Evolutionary conservation across 92 coral and sea anemone genomes (phyloP).

Genomic region (Montipora capitata): DNA sequence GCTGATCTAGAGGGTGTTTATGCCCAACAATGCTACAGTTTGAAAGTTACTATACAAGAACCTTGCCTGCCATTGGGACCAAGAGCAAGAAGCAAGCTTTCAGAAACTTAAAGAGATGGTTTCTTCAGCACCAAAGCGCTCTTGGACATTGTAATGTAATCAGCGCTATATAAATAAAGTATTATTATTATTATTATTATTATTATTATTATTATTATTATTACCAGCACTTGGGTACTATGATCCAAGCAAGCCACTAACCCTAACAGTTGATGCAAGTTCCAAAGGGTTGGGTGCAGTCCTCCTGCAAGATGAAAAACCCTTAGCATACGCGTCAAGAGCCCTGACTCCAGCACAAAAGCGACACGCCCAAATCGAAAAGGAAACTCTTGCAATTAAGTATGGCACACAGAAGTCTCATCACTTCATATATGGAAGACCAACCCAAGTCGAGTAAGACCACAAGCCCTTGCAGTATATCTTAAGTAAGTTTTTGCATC

Average conservation of each 20-base stretch:
- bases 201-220: conserved; percentile 50
- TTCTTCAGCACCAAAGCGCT: conserved; percentile 24
- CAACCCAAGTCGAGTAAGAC: not conserved
- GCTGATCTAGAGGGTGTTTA: conserved; percentile 4
- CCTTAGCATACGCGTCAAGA: too few relatives aligned
- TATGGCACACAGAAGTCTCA: not conserved
- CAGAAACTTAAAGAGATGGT: conserved; percentile 61
- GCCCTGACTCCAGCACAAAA: too few relatives aligned
- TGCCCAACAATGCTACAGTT: conserved; percentile 62
- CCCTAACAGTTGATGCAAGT: conserved; percentile 12
- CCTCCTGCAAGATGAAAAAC: too few relatives aligned
- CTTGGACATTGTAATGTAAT: too few relatives aligned
- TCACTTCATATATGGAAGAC: not conserved
- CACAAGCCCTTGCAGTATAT: not conserved
- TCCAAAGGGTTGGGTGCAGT: too few relatives aligned
- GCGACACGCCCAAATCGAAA: too few relatives aligned
- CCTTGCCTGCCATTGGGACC: conserved; percentile 75
- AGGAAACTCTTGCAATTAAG: not conserved
- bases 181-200: conserved; percentile 1
- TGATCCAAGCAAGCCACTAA: conserved; percentile 60
- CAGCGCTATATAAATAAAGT: too few relatives aligned
- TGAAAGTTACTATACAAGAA: conserved; percentile 52
- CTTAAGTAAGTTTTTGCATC: conserved; percentile 27
- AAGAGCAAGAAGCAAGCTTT: conserved; percentile 59
- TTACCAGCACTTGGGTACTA: too few relatives aligned